These are phyloP conservation scores for Sceloporus tristichus DNA, from an alignment of 2,113 vertebrate species.

Conservation along the genomic window DNA sequence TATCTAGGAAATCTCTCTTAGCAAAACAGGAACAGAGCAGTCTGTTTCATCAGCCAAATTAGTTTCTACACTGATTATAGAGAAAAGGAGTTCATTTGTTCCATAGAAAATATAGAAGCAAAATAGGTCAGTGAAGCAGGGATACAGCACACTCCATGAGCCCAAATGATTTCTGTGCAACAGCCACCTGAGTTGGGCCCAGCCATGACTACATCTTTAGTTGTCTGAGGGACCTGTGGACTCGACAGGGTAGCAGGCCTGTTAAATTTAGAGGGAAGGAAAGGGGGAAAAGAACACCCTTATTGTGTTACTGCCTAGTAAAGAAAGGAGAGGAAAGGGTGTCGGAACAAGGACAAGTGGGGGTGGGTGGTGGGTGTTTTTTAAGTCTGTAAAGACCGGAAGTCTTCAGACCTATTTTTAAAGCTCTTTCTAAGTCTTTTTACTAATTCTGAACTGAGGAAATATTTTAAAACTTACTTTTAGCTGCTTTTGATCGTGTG, in stretches of 20 bases:
- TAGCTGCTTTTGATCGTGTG: constrained; percentile 93
- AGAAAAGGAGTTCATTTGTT: not conserved
- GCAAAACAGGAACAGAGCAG: not conserved
- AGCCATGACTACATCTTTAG: not conserved
- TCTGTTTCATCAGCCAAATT: not conserved
- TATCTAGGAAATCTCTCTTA: no score
- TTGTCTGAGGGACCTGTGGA: not conserved
- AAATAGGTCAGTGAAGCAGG: no score
- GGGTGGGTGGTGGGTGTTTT: not conserved
- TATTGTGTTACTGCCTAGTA: not conserved
- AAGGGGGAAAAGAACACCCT: not conserved
- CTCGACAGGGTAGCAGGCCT: not conserved
- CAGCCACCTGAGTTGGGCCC: not conserved
- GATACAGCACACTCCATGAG: no score
- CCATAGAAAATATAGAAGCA: not conserved
- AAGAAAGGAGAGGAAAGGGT: not conserved
- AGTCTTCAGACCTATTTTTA: not conserved
- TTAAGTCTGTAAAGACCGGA: not conserved
- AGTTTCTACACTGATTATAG: not conserved
- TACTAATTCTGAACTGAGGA: fast-evolving
- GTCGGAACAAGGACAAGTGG: not conserved
- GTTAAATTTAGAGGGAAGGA: not conserved
- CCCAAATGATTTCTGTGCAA: not conserved
- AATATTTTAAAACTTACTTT: constrained; percentile 81
- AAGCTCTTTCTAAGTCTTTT: not conserved